Conservation (phyloP, 2,797 vertebrate species). For the Halcyon badia region DNA sequence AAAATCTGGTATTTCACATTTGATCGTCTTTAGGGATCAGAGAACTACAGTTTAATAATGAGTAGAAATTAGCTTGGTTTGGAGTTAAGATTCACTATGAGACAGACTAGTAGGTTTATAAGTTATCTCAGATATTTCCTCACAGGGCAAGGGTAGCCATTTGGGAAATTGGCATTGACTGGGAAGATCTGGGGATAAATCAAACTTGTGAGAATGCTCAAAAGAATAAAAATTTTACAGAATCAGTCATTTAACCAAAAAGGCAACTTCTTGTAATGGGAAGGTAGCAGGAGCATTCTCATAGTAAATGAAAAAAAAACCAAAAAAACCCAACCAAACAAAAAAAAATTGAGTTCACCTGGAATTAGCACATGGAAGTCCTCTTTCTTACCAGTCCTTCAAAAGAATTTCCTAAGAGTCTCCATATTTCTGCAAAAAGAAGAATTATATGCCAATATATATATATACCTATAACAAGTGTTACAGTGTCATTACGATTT, state of each 20-base stretch:
- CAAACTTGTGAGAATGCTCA: not conserved
- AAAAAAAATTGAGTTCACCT: not conserved
- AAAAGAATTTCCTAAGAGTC: not conserved
- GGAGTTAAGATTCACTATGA: not conserved
- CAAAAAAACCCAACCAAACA: not conserved
- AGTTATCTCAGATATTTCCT: not conserved
- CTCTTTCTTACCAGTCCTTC: not conserved
- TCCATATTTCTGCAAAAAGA: not conserved
- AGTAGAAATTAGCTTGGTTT: conserved; percentile 10
- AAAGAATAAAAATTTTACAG: not conserved
- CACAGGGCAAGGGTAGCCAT: not conserved
- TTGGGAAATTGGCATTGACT: not conserved
- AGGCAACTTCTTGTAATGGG: not conserved
- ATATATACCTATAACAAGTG: not conserved
- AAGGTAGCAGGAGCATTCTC: not conserved
- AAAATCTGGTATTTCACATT: conserved; percentile 11
- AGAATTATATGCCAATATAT: too few species aligned
- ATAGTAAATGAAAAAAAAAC: accelerated
- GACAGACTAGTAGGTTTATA: not conserved
- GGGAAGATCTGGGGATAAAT: not conserved
- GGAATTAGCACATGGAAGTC: not conserved
- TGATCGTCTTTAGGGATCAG: conserved; percentile 2
- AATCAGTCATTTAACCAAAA: not conserved
- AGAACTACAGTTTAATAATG: conserved; percentile 13
- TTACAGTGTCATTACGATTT: not conserved